Evolutionary conservation across 1,140 invertebrate genomes (phyloP).

Genomic region (Apis dorsata): DNA sequence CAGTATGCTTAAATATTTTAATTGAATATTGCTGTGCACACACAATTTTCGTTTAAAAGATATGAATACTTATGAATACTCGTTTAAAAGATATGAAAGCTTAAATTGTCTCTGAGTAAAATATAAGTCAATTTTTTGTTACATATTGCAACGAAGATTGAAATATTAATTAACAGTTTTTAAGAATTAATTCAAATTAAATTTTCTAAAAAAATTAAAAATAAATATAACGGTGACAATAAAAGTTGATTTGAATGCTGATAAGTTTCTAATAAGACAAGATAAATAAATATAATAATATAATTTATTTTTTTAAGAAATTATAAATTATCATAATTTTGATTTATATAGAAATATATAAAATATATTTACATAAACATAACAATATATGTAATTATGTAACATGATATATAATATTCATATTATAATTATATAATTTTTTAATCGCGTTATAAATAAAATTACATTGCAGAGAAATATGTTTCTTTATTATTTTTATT

Average conservation of each 20-base stretch:
- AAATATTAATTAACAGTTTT: constrained; percentile 84
- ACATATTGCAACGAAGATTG: constrained; percentile 84
- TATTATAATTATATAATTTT: too few species aligned
- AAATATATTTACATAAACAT: background rate
- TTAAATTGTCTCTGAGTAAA: constrained; percentile 88
- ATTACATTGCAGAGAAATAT: background rate
- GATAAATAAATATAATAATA: constrained; percentile 61
- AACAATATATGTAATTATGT: background rate
- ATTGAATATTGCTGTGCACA: constrained; percentile 88
- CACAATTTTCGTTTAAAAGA: constrained; percentile 87
- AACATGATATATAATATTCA: too few species aligned
- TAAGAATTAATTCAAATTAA: constrained; percentile 85
- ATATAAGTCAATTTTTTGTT: constrained; percentile 88
- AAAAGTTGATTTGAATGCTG: constrained; percentile 75
- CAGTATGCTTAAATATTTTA: constrained; percentile 87
- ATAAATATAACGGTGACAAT: constrained; percentile 84
- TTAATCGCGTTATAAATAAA: too few species aligned
- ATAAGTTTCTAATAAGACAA: constrained; percentile 61
- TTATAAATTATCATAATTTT: background rate
- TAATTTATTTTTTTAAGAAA: constrained; percentile 42
- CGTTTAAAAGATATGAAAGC: constrained; percentile 85
- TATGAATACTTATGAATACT: constrained; percentile 84
- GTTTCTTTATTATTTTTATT: background rate
- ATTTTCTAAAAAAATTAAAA: constrained; percentile 85
- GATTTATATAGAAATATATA: background rate